These are phyloP conservation scores for Pantala flavescens DNA, from an alignment of 1,140 invertebrate species.

Conservation along the genomic window DNA sequence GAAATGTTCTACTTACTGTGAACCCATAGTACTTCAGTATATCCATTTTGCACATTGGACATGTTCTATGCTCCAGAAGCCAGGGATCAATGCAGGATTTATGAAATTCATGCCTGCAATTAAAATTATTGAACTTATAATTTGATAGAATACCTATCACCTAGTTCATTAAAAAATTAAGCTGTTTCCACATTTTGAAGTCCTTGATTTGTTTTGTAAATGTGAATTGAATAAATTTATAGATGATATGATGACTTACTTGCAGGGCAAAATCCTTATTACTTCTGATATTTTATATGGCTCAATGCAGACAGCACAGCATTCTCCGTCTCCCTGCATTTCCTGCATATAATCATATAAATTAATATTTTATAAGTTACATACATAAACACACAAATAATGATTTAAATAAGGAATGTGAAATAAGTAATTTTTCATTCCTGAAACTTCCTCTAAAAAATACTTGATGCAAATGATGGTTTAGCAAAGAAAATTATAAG, in stretches of 20 bases:
- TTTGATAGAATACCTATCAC: background rate
- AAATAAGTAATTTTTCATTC: no score
- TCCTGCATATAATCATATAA: conserved; percentile 42
- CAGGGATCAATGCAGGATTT: conserved; percentile 90
- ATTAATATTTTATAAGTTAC: conserved; percentile 11
- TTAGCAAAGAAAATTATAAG: no score
- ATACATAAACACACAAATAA: background rate
- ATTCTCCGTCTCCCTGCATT: conserved; percentile 68
- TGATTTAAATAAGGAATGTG: no score
- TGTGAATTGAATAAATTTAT: no score
- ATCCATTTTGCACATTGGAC: conserved; percentile 93
- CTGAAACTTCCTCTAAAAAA: no score
- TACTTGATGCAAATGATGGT: no score
- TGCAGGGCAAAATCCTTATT: conserved; percentile 76
- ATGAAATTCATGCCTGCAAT: conserved; percentile 81
- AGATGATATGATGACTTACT: conserved; percentile 42
- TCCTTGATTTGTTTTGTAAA: no score
- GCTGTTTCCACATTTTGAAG: no score
- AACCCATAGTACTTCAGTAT: conserved; percentile 86
- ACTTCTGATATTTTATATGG: conserved; percentile 74
- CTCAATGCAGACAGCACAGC: conserved; percentile 88
- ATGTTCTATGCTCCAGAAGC: conserved; percentile 83
- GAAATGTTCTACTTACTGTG: conserved; percentile 47
- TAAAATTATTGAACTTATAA: conserved; percentile 18
- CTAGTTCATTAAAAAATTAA: no score